These are phyloP conservation scores for Cheilosia soror DNA, from an alignment of 2,888 invertebrate species.

Conservation along the genomic window DNA sequence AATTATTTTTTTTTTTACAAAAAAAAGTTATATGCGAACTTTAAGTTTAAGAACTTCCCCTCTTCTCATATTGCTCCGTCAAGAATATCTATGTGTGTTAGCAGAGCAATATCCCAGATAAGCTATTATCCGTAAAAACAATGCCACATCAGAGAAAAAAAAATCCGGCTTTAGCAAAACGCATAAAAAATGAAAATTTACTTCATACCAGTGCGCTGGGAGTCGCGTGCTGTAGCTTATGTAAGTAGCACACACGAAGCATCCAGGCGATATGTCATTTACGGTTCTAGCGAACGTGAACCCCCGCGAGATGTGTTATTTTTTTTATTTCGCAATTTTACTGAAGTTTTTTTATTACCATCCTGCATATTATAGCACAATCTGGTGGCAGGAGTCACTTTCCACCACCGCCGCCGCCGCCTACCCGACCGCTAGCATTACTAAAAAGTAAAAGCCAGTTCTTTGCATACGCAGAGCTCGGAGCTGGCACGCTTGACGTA, in stretches of 20 bases:
- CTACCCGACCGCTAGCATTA: neutral
- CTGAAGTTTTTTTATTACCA: slow-evolving; percentile 38
- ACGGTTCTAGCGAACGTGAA: neutral
- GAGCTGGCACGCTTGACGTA: neutral
- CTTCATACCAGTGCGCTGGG: slow-evolving; percentile 11
- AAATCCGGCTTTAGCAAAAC: neutral
- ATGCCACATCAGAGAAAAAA: neutral
- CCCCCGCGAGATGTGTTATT: slow-evolving; percentile 18
- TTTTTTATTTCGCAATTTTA: slow-evolving; percentile 29
- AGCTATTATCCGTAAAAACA: slow-evolving; percentile 20
- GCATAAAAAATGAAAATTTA: slow-evolving; percentile 36
- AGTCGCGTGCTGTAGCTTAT: slow-evolving; percentile 17
- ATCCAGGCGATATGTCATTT: slow-evolving; percentile 3
- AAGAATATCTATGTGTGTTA: neutral
- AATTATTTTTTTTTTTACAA: too few species aligned
- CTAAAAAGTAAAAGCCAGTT: slow-evolving; percentile 15
- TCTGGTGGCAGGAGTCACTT: neutral
- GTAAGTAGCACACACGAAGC: neutral
- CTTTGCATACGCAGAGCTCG: slow-evolving; percentile 9
- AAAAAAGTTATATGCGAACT: slow-evolving; percentile 14
- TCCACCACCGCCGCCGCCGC: neutral
- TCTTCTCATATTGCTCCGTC: slow-evolving; percentile 18
- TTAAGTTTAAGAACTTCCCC: slow-evolving; percentile 29
- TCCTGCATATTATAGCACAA: slow-evolving; percentile 5
- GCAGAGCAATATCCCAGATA: slow-evolving; percentile 39